A percentile compares a stretch with the other conserved stretches of the same genome.
Conservation (phyloP, 2,797 vertebrate genomes). For the Pampus argenteus region DNA sequence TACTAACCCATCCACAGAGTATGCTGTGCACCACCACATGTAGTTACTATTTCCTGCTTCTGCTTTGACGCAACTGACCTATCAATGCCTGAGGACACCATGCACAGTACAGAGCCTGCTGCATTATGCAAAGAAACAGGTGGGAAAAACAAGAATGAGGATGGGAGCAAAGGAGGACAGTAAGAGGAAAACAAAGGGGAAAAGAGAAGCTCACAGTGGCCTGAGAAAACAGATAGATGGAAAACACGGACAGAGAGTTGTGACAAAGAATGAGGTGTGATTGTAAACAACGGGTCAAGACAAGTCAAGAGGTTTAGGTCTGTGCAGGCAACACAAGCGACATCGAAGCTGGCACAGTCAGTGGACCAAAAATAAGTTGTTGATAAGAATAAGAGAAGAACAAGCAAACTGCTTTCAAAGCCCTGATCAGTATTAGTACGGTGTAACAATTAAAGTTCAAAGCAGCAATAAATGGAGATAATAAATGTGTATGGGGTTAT, state of each 20-base stretch:
- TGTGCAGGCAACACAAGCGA: slow-evolving; percentile 9
- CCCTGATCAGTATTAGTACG: neutral
- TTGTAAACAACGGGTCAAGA: slow-evolving; percentile 9
- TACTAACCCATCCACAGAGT: neutral
- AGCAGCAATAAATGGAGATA: neutral
- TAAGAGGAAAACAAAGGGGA: slow-evolving; percentile 4
- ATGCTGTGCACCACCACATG: neutral
- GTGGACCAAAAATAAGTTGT: neutral
- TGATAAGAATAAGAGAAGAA: neutral
- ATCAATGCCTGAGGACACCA: slow-evolving; percentile 87
- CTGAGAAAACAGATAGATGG: neutral
- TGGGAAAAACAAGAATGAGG: slow-evolving; percentile 7
- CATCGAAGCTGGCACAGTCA: neutral
- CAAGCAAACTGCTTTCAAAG: neutral
- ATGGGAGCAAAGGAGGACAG: slow-evolving; percentile 10
- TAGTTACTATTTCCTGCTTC: slow-evolving; percentile 1
- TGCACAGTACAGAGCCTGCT: slow-evolving; percentile 88
- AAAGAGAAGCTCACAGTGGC: neutral
- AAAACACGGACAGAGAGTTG: slow-evolving; percentile 12
- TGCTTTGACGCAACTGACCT: slow-evolving; percentile 76
- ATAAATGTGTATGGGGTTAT: neutral
- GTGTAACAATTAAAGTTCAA: neutral
- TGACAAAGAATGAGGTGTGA: neutral
- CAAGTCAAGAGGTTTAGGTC: slow-evolving; percentile 27
- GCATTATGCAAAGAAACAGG: slow-evolving; percentile 59